Evolutionary conservation across 1,140 invertebrate genomes (phyloP), one percentile per base, ranked within the genome.

Genomic region (Tetragonula clypearis): DNA sequence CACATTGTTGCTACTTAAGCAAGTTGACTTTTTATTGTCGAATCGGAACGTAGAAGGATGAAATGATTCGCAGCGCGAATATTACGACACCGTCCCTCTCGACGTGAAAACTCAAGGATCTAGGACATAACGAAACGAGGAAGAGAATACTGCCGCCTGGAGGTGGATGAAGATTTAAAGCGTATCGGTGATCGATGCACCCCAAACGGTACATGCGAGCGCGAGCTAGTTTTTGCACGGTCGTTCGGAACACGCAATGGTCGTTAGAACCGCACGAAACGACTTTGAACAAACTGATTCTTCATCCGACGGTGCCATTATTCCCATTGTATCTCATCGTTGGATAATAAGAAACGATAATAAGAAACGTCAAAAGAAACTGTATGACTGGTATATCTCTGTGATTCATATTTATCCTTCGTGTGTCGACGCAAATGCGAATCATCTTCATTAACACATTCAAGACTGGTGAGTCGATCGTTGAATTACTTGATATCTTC

Each of bases 51-150:
- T 12, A 26, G 66, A 41, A 66, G 80, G 66, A 41, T 76, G 86
- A 73, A 73, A 62, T 49, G 72, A 87, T 88, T 86, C 66, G 58
- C 77, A 55, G 79, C 30, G 19, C 79, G 76, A 81, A 86, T 84
- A 88, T 53, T 49, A 66, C 49, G 60, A 73, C 60, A 58, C 58
- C 79, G 71, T 89, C 79, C 79, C 82, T 89, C 55, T 82, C 65
- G 83, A 76, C 83, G 69, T 65, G 78, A 72, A 82, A 77, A 55
- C 11, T 3, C 14, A 3, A 26, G 79, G 75, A 82, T 87, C 62
- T 77, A 58, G 55, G 56, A 79, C 76, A 74, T 60, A 60, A 26
- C 23, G 41, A 75, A 77, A 87, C 60, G 26, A 86, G 77, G 66
- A 66, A 71, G 76, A 86, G 60, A 77, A 53, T 14, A 21, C 72